Conservation (phyloP, 2,888 invertebrate genomes). For the Leucophenga maculata region DNA sequence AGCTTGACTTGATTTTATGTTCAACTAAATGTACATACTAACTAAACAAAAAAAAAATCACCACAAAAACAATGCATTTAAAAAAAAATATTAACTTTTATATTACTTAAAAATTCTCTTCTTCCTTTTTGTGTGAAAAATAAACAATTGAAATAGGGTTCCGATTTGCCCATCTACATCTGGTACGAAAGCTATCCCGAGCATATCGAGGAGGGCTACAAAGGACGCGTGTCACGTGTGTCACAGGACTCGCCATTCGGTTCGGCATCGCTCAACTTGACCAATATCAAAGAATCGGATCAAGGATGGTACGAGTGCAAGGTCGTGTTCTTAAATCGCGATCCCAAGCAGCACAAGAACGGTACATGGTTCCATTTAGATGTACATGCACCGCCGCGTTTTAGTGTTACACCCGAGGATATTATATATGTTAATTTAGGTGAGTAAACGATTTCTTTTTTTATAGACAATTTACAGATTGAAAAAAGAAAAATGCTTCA, state of each 20-base stretch:
- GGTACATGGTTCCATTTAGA: constrained; percentile 99
- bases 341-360: constrained; percentile 92
- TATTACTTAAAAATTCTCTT: constrained; percentile 7
- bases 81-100: constrained; percentile 18
- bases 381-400: constrained; percentile 96
- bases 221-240: constrained; percentile 91
- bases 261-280: constrained; percentile 94
- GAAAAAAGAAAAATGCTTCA: background rate
- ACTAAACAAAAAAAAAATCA: constrained; percentile 10
- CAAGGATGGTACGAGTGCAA: constrained; percentile 97
- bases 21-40: constrained; percentile 24
- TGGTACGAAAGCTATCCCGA: constrained; percentile 98
- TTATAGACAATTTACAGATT: background rate
- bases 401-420: constrained; percentile 95
- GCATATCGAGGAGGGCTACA: constrained; percentile 95
- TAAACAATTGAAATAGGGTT: constrained; percentile 78
- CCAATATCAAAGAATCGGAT: constrained; percentile 93
- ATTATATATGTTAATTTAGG: constrained; percentile 95
- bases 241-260: constrained; percentile 90
- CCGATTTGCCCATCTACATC: constrained; percentile 97
- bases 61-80: constrained; percentile 15
- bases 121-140: constrained; percentile 16
- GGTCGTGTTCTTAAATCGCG: constrained; percentile 95
- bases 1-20: constrained; percentile 32
- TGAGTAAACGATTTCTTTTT: constrained; percentile 62